phyloP scores from a whole-genome alignment of 1,140 invertebrate species.

The Copidosoma floridanum region DNA sequence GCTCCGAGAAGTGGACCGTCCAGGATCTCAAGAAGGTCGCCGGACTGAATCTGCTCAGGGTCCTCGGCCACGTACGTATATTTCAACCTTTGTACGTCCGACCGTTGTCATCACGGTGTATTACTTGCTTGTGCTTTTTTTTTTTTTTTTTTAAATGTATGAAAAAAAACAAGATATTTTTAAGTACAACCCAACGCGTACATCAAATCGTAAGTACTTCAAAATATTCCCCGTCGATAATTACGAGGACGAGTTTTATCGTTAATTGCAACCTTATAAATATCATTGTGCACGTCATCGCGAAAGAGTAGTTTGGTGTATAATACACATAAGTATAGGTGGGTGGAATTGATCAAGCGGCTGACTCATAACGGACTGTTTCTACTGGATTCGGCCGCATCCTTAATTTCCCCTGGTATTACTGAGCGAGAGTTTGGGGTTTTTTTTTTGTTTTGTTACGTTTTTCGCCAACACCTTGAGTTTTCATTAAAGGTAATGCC shows the following conservation, averaged over 20 bases:
- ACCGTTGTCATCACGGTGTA: background rate
- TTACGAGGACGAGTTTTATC: too few relatives aligned
- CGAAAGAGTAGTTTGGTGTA: background rate
- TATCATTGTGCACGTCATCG: too few relatives aligned
- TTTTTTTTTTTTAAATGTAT: background rate
- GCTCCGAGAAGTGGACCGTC: constrained; percentile 76
- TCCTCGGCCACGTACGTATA: constrained; percentile 56
- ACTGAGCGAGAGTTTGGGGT: too few relatives aligned
- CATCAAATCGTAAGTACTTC: too few relatives aligned
- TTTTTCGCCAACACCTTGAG: too few relatives aligned
- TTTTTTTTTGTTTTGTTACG: too few relatives aligned
- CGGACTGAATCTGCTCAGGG: constrained; percentile 81
- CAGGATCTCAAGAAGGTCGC: constrained; percentile 85
- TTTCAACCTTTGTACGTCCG: background rate
- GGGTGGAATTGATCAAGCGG: background rate
- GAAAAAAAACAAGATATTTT: too few relatives aligned
- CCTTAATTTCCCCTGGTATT: background rate
- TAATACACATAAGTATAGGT: background rate
- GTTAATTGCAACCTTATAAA: too few relatives aligned
- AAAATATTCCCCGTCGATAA: too few relatives aligned
- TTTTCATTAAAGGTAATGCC: too few relatives aligned
- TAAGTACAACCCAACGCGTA: too few relatives aligned
- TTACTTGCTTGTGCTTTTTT: background rate
- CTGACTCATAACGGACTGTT: constrained; percentile 1
- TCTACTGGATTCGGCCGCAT: too few relatives aligned